Percentiles rank a stretch among this genome's conserved stretches.
These are phyloP conservation scores for Phenacoccus solenopsis DNA, from an alignment of 1,140 invertebrate genomes.

Conservation along the genomic window DNA sequence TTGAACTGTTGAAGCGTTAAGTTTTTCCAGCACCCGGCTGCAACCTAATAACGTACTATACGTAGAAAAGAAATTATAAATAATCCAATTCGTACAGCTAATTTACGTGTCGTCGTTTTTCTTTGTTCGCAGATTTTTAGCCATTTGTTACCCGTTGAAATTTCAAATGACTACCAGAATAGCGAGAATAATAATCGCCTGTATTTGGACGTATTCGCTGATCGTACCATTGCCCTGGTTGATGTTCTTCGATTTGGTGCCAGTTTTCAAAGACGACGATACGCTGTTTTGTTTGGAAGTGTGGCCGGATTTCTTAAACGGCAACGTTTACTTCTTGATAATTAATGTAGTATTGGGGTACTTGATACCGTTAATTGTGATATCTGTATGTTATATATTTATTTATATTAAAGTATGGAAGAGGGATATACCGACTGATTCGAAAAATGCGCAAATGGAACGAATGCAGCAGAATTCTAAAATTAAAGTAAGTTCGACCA, in stretches of 20 bases:
- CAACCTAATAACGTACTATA: no score
- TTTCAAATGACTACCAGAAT: constrained; percentile 77
- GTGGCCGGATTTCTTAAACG: constrained; percentile 68
- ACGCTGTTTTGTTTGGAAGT: constrained; percentile 44
- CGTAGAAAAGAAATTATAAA: no score
- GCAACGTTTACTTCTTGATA: constrained; percentile 72
- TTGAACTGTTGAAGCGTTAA: no score
- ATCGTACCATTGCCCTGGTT: constrained; percentile 78
- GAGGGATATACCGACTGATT: constrained; percentile 73
- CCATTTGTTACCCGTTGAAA: constrained; percentile 87
- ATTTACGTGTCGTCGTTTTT: background rate
- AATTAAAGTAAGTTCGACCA: constrained; percentile 34
- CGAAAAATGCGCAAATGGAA: constrained; percentile 82
- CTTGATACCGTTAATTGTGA: constrained; percentile 80
- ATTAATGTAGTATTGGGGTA: constrained; percentile 84
- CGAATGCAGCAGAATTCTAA: constrained; percentile 83
- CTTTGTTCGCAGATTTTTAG: constrained; percentile 70
- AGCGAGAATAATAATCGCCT: constrained; percentile 70
- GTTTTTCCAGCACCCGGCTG: no score
- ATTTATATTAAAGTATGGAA: constrained; percentile 88
- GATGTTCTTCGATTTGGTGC: constrained; percentile 72
- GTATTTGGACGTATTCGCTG: constrained; percentile 80
- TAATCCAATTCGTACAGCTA: no score
- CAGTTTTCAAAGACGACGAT: constrained; percentile 53
- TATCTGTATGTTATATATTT: constrained; percentile 80